phyloP scores from a whole-genome alignment of 2,888 invertebrate genomes.

The Monopis laevigella region DNA sequence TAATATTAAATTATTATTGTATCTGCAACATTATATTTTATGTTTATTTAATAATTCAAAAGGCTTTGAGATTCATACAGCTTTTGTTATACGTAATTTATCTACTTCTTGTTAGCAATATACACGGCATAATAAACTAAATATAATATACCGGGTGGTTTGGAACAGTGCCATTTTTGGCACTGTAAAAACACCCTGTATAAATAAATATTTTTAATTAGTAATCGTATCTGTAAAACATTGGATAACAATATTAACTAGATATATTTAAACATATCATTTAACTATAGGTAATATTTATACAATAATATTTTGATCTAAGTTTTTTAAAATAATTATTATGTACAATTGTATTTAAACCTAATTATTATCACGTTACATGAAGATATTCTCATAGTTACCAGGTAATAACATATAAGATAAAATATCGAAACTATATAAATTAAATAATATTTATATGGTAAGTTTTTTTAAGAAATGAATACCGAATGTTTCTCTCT shows the following conservation, averaged over 20 bases:
- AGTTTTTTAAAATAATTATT: constrained; percentile 17
- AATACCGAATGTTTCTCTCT: too few relatives aligned
- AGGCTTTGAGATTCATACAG: not conserved
- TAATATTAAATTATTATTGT: too few relatives aligned
- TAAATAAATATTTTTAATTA: too few relatives aligned
- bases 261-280: not conserved
- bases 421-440: constrained; percentile 16
- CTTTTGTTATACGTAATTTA: not conserved
- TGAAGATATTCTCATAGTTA: constrained; percentile 26
- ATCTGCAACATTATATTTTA: too few relatives aligned
- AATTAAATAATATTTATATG: constrained; percentile 15
- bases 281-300: constrained; percentile 1
- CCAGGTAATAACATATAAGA: constrained; percentile 17
- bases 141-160: too few relatives aligned
- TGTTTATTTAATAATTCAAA: not conserved
- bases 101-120: too few relatives aligned
- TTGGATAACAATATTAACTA: not conserved
- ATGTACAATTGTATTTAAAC: constrained; percentile 42
- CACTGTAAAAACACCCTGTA: too few relatives aligned
- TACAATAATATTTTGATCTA: too few relatives aligned
- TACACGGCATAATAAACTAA: too few relatives aligned
- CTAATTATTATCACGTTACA: constrained; percentile 68
- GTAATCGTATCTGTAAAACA: not conserved
- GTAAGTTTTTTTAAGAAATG: too few relatives aligned
- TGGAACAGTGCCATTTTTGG: too few relatives aligned